phyloP scores from a whole-genome alignment of 2,113 vertebrate species.

The Epinephelus fuscoguttatus region DNA sequence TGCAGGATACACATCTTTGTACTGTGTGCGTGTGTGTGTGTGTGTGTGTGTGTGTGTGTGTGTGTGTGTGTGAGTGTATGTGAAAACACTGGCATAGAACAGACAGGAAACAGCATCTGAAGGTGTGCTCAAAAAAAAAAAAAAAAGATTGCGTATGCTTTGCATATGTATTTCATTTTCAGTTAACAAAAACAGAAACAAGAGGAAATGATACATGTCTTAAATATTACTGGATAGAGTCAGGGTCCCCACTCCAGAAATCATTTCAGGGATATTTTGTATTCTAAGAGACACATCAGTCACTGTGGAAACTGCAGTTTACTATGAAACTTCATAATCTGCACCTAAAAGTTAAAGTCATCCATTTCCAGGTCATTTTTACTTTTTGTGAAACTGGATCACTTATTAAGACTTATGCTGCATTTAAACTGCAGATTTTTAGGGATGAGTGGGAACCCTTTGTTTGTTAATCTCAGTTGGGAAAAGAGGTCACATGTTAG shows the following conservation, averaged over 20 bases:
- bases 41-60: background rate
- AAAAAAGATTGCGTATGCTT: background rate
- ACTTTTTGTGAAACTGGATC: background rate
- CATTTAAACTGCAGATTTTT: background rate
- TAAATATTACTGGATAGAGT: background rate
- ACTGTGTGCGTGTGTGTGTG: background rate
- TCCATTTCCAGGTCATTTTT: background rate
- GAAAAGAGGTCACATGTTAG: background rate
- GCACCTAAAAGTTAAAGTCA: background rate
- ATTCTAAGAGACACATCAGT: background rate
- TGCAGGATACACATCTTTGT: slow-evolving; percentile 6
- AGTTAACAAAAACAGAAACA: background rate
- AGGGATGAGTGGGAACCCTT: background rate
- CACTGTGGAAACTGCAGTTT: background rate
- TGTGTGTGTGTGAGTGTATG: background rate
- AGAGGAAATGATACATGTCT: background rate
- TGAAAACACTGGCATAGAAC: background rate
- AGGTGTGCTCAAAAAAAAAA: background rate
- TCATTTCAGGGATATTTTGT: background rate
- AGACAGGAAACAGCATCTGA: background rate
- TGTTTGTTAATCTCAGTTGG: background rate
- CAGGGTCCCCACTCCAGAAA: background rate
- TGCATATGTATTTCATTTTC: background rate
- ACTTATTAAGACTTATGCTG: background rate
- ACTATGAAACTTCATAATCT: background rate